Evolutionary conservation across 64 coral and sea anemone genomes (phyloP).

Genomic region (Porites lutea): DNA sequence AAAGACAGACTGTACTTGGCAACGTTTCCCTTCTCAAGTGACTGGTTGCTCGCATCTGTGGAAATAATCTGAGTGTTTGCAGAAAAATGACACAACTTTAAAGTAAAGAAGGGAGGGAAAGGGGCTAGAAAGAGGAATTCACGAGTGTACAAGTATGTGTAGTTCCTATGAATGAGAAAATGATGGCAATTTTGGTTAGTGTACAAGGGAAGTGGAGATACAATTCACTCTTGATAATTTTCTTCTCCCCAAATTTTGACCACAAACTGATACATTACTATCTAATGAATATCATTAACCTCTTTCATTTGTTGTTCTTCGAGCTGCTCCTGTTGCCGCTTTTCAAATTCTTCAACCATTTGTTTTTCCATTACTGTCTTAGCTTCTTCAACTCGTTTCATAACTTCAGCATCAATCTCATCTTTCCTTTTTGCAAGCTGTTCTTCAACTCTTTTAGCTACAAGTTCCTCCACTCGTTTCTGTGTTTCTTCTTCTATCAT

Average conservation of each 20-base stretch:
- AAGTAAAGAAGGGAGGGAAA: neutral
- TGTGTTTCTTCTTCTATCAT: constrained; percentile 97
- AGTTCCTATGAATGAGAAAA: neutral
- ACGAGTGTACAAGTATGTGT: neutral
- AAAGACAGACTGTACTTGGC: constrained; percentile 46
- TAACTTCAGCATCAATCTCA: constrained; percentile 96
- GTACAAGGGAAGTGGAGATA: neutral
- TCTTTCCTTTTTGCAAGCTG: constrained; percentile 96
- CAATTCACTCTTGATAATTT: neutral
- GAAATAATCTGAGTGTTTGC: constrained; percentile 58
- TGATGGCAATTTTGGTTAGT: neutral
- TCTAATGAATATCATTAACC: constrained; percentile 50
- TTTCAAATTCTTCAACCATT: constrained; percentile 98
- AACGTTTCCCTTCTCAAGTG: constrained; percentile 11
- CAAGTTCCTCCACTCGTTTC: constrained; percentile 96
- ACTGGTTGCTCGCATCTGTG: constrained; percentile 14
- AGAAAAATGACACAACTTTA: constrained; percentile 51
- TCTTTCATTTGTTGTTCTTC: constrained; percentile 82
- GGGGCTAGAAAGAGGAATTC: neutral
- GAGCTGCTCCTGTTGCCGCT: constrained; percentile 84
- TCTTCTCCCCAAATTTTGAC: neutral
- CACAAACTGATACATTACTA: neutral
- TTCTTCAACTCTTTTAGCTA: constrained; percentile 93
- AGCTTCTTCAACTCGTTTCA: constrained; percentile 94
- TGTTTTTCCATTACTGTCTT: constrained; percentile 97